phyloP scores from a whole-genome alignment of 2,888 invertebrate genomes.

The Petrolisthes manimaculis region DNA sequence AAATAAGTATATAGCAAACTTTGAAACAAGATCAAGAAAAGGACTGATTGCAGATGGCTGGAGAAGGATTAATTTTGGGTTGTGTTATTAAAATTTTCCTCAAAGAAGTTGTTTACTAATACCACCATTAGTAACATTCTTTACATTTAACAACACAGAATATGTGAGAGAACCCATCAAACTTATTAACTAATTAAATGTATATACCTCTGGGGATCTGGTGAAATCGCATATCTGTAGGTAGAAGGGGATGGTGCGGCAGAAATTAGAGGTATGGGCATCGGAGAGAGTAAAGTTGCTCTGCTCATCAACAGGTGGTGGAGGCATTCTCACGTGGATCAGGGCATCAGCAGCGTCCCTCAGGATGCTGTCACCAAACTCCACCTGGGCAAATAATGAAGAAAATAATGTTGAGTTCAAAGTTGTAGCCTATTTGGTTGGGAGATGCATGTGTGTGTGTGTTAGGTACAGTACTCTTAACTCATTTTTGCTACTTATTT shows the following conservation, averaged over 20 bases:
- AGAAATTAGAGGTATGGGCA: slow-evolving; percentile 33
- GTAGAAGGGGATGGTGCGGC: slow-evolving; percentile 31
- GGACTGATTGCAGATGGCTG: neutral
- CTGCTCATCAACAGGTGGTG: neutral
- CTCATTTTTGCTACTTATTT: no score
- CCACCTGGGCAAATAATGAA: neutral
- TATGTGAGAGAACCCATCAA: no score
- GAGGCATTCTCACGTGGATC: slow-evolving; percentile 31
- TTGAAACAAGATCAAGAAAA: neutral
- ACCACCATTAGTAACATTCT: neutral
- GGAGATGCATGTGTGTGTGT: no score
- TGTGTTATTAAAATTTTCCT: neutral
- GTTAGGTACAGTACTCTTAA: no score
- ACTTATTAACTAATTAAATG: no score
- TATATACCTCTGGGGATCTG: slow-evolving; percentile 20
- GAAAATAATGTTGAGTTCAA: neutral
- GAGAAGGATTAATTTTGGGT: neutral
- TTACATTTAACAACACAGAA: neutral
- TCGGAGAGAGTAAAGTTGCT: slow-evolving; percentile 35
- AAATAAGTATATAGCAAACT: neutral
- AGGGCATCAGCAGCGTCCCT: slow-evolving; percentile 12
- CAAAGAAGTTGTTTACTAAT: neutral
- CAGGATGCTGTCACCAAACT: slow-evolving; percentile 10
- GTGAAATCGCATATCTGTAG: slow-evolving; percentile 44
- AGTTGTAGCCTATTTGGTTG: no score